Conservation (phyloP, 2,888 invertebrate species). For the Caenorhabditis macrosperma region DNA sequence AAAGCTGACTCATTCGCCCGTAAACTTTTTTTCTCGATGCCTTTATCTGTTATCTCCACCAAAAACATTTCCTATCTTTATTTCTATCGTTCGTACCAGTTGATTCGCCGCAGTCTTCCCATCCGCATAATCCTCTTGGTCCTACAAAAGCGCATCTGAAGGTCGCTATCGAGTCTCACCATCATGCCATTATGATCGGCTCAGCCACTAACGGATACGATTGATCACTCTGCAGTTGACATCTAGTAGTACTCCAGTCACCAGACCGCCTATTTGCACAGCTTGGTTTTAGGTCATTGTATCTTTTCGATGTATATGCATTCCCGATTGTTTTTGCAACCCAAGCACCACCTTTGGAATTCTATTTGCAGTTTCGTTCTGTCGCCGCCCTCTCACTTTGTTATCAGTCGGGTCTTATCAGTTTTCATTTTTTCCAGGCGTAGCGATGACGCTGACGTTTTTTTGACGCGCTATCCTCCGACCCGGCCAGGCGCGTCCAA, state of each 20-base stretch:
- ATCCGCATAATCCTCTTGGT: background rate
- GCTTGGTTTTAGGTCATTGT: constrained; percentile 21
- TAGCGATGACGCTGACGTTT: constrained; percentile 1
- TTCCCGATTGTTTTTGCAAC: constrained; percentile 11
- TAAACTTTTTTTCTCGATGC: background rate
- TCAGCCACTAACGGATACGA: constrained; percentile 21
- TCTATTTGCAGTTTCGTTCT: constrained; percentile 17
- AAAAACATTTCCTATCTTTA: too few relatives aligned
- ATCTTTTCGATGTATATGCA: background rate
- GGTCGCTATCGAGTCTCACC: background rate
- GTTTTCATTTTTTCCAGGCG: constrained; percentile 9
- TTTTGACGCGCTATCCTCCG: background rate
- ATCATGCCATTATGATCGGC: constrained; percentile 18
- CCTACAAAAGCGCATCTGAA: constrained; percentile 5
- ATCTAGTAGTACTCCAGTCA: constrained; percentile 11
- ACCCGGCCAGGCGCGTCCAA: constrained; percentile 6
- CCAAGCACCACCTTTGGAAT: background rate
- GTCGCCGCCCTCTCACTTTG: background rate
- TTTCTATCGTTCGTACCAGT: too few relatives aligned
- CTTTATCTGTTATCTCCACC: background rate
- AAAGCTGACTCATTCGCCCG: constrained; percentile 3
- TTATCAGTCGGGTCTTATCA: constrained; percentile 12
- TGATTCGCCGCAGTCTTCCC: background rate
- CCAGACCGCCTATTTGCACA: constrained; percentile 21
- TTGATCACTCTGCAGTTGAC: constrained; percentile 5